Evolutionary conservation across 2,888 invertebrate species (phyloP).

Genomic region (Ophraella communa): DNA sequence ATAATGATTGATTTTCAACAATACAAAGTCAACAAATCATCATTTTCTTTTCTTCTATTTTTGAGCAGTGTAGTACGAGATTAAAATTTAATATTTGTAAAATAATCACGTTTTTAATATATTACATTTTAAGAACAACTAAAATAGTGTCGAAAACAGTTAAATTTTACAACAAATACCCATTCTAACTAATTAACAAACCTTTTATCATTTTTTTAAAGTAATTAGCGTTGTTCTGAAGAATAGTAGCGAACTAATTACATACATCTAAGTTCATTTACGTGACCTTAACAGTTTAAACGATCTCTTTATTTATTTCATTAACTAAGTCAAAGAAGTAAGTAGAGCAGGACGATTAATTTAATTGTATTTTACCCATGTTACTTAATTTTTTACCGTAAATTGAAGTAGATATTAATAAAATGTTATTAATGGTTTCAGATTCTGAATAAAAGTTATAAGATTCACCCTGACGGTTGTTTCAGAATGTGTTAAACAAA

Average conservation of each 20-base stretch:
- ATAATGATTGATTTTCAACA: too few relatives aligned
- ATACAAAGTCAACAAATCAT: too few relatives aligned
- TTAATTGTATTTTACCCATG: background rate
- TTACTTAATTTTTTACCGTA: background rate
- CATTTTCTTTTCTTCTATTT: too few relatives aligned
- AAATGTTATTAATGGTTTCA: background rate
- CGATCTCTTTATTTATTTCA: background rate
- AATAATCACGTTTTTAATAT: background rate
- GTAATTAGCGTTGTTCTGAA: background rate
- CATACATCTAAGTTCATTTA: background rate
- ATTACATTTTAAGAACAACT: too few relatives aligned
- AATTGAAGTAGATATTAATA: background rate
- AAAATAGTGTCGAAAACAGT: too few relatives aligned
- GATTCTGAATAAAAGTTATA: background rate
- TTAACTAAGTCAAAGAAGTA: background rate
- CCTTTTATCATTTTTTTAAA: background rate
- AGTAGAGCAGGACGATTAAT: constrained; percentile 13
- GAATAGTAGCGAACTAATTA: background rate
- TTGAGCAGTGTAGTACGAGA: too few relatives aligned
- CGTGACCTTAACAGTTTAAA: background rate
- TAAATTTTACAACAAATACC: background rate
- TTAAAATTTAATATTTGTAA: too few relatives aligned
- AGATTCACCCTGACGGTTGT: background rate
- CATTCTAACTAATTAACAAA: background rate
- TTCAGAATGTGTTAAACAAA: background rate